Percentiles rank a stretch among this genome's conserved stretches.
phyloP scores from a whole-genome alignment of 2,113 vertebrate species.

The Cichladusa arquata region DNA sequence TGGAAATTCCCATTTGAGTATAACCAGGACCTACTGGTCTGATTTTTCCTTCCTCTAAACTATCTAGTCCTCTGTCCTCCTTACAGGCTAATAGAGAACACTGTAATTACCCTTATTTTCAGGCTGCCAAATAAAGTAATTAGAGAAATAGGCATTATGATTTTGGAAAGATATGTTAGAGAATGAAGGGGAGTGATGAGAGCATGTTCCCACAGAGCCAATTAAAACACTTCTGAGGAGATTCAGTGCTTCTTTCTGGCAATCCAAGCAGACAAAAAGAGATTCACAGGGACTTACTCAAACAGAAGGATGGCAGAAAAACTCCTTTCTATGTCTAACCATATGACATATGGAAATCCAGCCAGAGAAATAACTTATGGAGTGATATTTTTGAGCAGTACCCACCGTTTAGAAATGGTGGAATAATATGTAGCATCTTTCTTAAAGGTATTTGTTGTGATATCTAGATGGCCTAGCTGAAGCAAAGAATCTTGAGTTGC shows the following conservation, averaged over 20 bases:
- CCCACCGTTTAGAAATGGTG: neutral
- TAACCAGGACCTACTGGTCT: neutral
- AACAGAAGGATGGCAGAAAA: neutral
- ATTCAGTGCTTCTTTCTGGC: neutral
- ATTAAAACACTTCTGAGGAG: slow-evolving; percentile 28
- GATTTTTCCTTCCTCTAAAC: neutral
- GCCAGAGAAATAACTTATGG: neutral
- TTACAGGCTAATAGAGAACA: neutral
- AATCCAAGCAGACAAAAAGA: neutral
- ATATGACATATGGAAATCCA: neutral
- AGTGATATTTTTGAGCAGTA: neutral
- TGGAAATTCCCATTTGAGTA: neutral
- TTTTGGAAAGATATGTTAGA: slow-evolving; percentile 23
- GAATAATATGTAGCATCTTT: neutral
- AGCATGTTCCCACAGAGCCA: neutral
- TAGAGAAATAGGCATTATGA: slow-evolving; percentile 25
- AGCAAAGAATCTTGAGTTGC: neutral
- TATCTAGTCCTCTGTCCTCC: neutral
- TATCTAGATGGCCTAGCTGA: neutral
- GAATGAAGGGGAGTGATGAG: slow-evolving; percentile 23
- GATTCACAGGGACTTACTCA: neutral
- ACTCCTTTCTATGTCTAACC: neutral
- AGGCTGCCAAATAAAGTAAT: slow-evolving; percentile 44
- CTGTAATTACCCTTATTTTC: neutral
- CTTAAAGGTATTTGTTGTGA: neutral